Base-by-base conservation (phyloP, 2,888 invertebrate species). In the Leucophenga maculata region DNA sequence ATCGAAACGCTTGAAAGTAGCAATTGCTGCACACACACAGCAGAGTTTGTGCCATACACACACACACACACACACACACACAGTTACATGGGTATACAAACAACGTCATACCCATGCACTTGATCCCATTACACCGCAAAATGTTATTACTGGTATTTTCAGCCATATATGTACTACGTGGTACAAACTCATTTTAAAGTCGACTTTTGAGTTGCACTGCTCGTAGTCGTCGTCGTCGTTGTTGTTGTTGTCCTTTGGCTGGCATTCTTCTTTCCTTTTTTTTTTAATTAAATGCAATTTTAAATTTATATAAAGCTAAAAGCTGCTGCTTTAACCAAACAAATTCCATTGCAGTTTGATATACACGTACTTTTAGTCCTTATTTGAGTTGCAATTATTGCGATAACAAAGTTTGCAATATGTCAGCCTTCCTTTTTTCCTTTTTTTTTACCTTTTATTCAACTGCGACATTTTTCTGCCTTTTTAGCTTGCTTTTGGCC, bases 141-240 rank as follows among this genome's bases (percentile, higher is more conserved):
- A 60, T 60, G 60, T 60, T 60, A 60, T 44, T 60, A 60, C 32
- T 32, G 18, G 60, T 13, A 60, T 60, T 44, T 60, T 60, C 60
- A 57, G 31, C 6, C n/a, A n/a, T n/a, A n/a, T 57, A 55, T 20
- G 20, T 11, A 55, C 26, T 26, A 2, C 3, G 26, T 39, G 11
- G 11, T 39, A 39, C 8, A 39, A 3, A 26, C 26, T 26, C 4
- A 26, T 39, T 39, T 39, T 39, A 39, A 11, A 39, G 9, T 39
- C 39, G 39, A 39, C 39, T 39, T 39, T 39, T 39, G 39, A 39
- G 39, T 39, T 39, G 39, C 39, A 9, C 11, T 39, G 26, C 26
- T 26, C 26, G 26, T 26, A 2, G 26, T 26, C 26, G 26, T 26
- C 4, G 26, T 4, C 39, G 39, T 1, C 39, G 8, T 39, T 39